Evolutionary conservation across 2,113 vertebrate species (phyloP).

Genomic region (Bujurquina vittata): DNA sequence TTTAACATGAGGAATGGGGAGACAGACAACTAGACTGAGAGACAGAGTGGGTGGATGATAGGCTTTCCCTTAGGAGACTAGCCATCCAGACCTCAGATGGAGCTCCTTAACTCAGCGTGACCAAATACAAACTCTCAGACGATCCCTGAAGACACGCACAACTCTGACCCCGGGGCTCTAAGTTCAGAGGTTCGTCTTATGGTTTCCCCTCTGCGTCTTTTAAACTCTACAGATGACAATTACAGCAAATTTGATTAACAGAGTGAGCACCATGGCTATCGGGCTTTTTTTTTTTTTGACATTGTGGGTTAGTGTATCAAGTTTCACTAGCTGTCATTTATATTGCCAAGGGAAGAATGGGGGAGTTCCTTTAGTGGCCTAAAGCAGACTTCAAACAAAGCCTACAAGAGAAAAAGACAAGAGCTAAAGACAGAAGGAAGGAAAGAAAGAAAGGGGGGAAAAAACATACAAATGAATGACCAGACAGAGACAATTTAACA

Average conservation of each 20-base stretch:
- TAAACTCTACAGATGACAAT: conserved; percentile 77
- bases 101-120: conserved; percentile 71
- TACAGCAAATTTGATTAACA: conserved; percentile 80
- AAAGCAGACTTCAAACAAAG: conserved; percentile 82
- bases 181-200: conserved; percentile 59
- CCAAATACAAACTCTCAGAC: conserved; percentile 70
- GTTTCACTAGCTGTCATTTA: conserved; percentile 86
- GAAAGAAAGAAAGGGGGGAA: conserved; percentile 30
- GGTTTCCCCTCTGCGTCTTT: conserved; percentile 66
- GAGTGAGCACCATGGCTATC: conserved; percentile 64
- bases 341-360: conserved; percentile 67
- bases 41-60: conserved; percentile 67
- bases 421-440: conserved; percentile 30
- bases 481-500: conserved; percentile 70
- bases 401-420: conserved; percentile 43
- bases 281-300: conserved; percentile 34
- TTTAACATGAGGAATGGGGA: conserved; percentile 45
- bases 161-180: conserved; percentile 35
- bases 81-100: conserved; percentile 61
- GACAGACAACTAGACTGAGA: conserved; percentile 63
- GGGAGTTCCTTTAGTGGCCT: conserved; percentile 78
- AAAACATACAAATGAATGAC: conserved; percentile 59
- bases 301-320: conserved; percentile 63
- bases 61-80: conserved; percentile 51
- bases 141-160: conserved; percentile 50